A percentile compares a stretch with the other conserved stretches of the same genome.
Conservation (phyloP, 2,797 vertebrate species). For the Enteromius fasciolatus region DNA sequence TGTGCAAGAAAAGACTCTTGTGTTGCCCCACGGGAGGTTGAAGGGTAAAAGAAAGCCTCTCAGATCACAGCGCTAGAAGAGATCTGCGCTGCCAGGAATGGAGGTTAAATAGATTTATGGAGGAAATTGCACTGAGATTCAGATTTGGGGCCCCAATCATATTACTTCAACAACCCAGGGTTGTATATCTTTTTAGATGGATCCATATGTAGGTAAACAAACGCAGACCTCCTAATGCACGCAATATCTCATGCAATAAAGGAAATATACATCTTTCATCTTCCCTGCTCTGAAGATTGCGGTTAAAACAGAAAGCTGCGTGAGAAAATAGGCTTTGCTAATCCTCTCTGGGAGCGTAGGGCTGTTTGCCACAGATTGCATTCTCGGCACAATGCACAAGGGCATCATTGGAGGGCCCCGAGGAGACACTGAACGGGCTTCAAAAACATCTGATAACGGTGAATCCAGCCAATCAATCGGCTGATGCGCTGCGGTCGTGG, state of each 20-base stretch:
- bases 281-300: conserved; percentile 11
- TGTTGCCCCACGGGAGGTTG: conserved; percentile 12
- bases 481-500: conserved; percentile 56
- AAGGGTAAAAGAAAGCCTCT: conserved; percentile 48
- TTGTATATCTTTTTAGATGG: conserved; percentile 46
- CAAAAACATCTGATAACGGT: conserved; percentile 74
- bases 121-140: conserved; percentile 42
- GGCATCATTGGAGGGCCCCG: conserved; percentile 67
- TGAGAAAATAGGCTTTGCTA: conserved; percentile 70
- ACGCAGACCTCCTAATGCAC: conserved; percentile 10
- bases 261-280: conserved; percentile 36
- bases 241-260: conserved; percentile 7
- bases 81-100: conserved; percentile 36
- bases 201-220: conserved; percentile 24
- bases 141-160: conserved; percentile 37
- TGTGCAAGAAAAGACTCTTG: conserved; percentile 34
- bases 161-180: conserved; percentile 46
- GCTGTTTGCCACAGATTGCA: conserved; percentile 76
- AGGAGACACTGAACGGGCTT: conserved; percentile 65
- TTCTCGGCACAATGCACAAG: conserved; percentile 74
- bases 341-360: conserved; percentile 73
- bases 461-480: conserved; percentile 73
- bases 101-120: conserved; percentile 54
- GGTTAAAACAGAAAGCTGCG: conserved; percentile 50
- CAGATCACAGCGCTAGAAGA: conserved; percentile 49